These are phyloP conservation scores for Karalla daura DNA, from an alignment of 2,797 vertebrate genomes.

Conservation along the genomic window DNA sequence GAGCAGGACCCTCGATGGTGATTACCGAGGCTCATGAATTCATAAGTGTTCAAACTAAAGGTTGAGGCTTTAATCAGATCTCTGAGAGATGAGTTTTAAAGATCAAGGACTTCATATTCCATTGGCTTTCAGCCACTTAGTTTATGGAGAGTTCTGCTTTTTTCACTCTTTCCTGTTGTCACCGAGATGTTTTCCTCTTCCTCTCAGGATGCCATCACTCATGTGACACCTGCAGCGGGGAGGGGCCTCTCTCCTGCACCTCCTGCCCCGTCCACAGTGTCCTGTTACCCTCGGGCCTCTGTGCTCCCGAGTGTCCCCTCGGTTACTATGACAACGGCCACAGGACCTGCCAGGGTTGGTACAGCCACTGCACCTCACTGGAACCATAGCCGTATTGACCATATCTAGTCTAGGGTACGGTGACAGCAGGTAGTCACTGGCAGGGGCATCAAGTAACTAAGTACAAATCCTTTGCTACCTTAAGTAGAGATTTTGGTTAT, in stretches of 20 bases:
- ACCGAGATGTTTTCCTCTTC: background rate
- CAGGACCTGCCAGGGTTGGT: slow-evolving; percentile 86
- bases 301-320: slow-evolving; percentile 80
- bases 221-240: slow-evolving; percentile 85
- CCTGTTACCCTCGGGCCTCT: slow-evolving; percentile 84
- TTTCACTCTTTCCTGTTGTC: background rate
- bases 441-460: too few species aligned
- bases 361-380: background rate
- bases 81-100: background rate
- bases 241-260: slow-evolving; percentile 85
- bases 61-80: slow-evolving; percentile 7
- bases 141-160: background rate
- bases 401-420: background rate
- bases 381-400: background rate
- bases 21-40: slow-evolving; percentile 32
- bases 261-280: slow-evolving; percentile 82
- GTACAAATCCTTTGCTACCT: too few species aligned
- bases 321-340: slow-evolving; percentile 86
- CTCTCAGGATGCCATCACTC: slow-evolving; percentile 90
- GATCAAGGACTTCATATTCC: slow-evolving; percentile 1
- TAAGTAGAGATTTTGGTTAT: too few species aligned
- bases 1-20: slow-evolving; percentile 16
- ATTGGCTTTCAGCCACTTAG: background rate
- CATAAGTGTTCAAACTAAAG: slow-evolving; percentile 14
- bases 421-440: too few species aligned